phyloP scores from a whole-genome alignment of 2,113 vertebrate species.

The Lamprotornis superbus region DNA sequence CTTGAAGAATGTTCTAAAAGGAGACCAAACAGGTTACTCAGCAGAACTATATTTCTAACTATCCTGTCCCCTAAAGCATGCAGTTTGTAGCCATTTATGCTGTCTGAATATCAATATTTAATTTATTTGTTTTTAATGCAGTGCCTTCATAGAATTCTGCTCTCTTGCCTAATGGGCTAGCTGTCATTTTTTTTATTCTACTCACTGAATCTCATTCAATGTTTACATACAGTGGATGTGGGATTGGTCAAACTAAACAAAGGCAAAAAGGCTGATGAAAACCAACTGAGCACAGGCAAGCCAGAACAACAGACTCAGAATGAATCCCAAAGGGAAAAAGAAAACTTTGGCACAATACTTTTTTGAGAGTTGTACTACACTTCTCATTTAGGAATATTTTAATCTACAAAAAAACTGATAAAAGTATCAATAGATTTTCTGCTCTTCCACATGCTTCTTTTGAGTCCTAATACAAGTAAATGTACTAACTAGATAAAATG shows the following conservation, averaged over 20 bases:
- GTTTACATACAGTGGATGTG: conserved; percentile 15
- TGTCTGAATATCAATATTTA: not conserved
- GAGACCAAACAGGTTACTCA: conserved; percentile 3
- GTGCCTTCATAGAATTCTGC: not conserved
- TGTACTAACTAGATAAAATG: not conserved
- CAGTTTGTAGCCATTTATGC: not conserved
- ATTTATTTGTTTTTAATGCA: not conserved
- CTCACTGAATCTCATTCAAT: not conserved
- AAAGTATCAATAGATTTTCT: not conserved
- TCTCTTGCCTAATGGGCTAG: not conserved
- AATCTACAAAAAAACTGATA: not conserved
- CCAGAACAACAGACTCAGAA: not conserved
- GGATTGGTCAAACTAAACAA: conserved; percentile 18
- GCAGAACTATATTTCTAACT: not conserved
- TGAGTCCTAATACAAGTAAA: not conserved
- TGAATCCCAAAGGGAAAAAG: not conserved
- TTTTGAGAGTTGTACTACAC: not conserved
- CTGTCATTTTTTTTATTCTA: not conserved
- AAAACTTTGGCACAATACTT: not conserved
- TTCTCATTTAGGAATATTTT: not conserved
- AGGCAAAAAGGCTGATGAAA: not conserved
- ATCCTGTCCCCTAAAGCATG: not conserved
- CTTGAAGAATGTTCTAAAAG: conserved; percentile 5
- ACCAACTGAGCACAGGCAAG: not conserved
- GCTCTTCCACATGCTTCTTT: not conserved